A percentile compares a stretch with the other conserved stretches of the same genome.
These are phyloP conservation scores for Xerus inauris DNA, from an alignment of 2,113 vertebrate genomes.

Conservation along the genomic window DNA sequence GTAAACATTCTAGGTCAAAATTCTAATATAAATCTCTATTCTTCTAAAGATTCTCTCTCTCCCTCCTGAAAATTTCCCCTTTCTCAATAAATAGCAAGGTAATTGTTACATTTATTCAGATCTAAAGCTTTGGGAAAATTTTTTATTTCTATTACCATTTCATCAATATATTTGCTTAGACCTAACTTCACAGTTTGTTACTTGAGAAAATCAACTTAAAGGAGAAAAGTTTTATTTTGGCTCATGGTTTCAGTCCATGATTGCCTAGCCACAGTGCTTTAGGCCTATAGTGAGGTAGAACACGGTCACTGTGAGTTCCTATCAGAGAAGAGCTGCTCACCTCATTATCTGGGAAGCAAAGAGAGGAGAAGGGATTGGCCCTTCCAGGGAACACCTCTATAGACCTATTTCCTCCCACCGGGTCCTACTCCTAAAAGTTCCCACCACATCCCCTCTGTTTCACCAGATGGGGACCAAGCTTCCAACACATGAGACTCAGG, in stretches of 20 bases:
- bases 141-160: not conserved
- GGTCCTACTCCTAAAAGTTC: not conserved
- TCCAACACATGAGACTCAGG: not conserved
- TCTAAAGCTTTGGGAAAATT: not conserved
- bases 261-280: not conserved
- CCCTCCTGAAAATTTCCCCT: not conserved
- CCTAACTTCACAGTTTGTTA: not conserved
- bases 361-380: not conserved
- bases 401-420: not conserved
- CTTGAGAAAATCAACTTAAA: not conserved
- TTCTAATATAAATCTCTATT: not conserved
- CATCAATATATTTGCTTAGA: not conserved
- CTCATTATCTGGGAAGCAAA: not conserved
- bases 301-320: rapidly evolving
- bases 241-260: not conserved
- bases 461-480: not conserved
- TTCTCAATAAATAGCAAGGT: not conserved
- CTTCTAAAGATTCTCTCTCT: rapidly evolving
- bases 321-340: not conserved
- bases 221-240: not conserved
- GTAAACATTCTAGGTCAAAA: not conserved
- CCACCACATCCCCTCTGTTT: not conserved
- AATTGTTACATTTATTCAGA: not conserved
- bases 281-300: not conserved
- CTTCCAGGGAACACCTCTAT: too few species aligned